phyloP scores from a whole-genome alignment of 2,113 vertebrate genomes.

The Electrona antarctica region DNA sequence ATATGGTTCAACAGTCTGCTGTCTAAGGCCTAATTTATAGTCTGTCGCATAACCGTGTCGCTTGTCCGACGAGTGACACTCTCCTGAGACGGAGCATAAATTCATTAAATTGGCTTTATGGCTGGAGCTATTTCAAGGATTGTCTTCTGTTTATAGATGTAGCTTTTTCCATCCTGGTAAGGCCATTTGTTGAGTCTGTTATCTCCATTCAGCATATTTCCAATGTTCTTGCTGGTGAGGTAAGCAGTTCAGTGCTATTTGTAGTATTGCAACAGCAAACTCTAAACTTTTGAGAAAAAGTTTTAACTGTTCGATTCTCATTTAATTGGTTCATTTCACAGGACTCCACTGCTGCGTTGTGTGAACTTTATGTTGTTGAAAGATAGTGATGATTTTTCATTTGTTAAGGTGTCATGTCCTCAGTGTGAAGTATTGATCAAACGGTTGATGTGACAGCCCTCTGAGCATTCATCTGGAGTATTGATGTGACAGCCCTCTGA shows the following conservation, averaged over 20 bases:
- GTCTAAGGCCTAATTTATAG: constrained; percentile 17
- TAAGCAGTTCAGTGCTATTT: constrained; percentile 25
- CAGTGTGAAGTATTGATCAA: constrained; percentile 11
- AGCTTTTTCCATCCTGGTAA: constrained; percentile 39
- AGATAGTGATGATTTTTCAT: too few relatives aligned
- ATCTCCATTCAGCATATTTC: constrained; percentile 39
- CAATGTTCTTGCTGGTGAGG: constrained; percentile 19
- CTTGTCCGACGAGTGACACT: too few relatives aligned
- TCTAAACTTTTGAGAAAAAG: too few relatives aligned
- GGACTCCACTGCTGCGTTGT: neutral
- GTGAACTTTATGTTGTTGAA: too few relatives aligned
- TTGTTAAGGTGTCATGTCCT: too few relatives aligned
- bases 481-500: constrained; percentile 25
- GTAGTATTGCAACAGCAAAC: neutral
- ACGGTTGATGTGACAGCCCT: constrained; percentile 24
- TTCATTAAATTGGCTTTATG: too few relatives aligned
- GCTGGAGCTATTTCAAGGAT: constrained; percentile 51
- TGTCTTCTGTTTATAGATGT: constrained; percentile 37
- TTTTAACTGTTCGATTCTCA: neutral
- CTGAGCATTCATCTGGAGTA: constrained; percentile 38
- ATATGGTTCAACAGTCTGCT: constrained; percentile 36
- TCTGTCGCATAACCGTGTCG: too few relatives aligned
- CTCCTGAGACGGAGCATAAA: too few relatives aligned
- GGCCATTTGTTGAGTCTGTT: constrained; percentile 17
- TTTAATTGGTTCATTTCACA: neutral